phyloP scores from a whole-genome alignment of 1,140 invertebrate genomes.

The Lasaia peninsularis region DNA sequence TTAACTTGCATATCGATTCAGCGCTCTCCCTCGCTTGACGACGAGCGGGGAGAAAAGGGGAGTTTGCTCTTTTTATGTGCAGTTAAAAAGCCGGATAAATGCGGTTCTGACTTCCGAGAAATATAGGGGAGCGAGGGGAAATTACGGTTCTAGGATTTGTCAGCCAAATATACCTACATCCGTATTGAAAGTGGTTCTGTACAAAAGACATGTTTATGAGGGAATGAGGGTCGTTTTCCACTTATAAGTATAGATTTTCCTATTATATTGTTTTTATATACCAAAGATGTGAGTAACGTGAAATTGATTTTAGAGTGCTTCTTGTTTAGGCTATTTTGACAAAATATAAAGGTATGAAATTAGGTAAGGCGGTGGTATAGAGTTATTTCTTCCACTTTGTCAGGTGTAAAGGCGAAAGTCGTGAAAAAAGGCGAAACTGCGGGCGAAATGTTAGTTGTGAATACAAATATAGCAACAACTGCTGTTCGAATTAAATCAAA shows the following conservation, averaged over 20 bases:
- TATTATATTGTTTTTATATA: background rate
- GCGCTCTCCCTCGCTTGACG: slow-evolving; percentile 31
- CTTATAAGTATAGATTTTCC: background rate
- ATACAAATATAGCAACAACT: too few species aligned
- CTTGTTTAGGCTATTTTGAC: too few species aligned
- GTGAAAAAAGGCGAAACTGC: too few species aligned
- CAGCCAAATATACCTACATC: slow-evolving; percentile 11
- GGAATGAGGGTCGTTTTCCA: background rate
- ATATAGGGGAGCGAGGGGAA: slow-evolving; percentile 21
- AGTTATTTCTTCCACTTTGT: too few species aligned
- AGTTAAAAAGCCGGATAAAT: slow-evolving; percentile 46
- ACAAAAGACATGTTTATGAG: background rate
- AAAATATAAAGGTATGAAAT: too few species aligned
- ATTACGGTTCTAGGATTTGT: slow-evolving; percentile 23
- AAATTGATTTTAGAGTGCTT: background rate
- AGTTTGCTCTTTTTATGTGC: slow-evolving; percentile 47
- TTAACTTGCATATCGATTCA: slow-evolving; percentile 58
- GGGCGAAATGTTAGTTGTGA: too few species aligned
- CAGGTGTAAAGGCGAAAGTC: too few species aligned
- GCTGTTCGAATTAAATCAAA: too few species aligned
- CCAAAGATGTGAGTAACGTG: background rate
- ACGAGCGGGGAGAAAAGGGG: slow-evolving; percentile 23
- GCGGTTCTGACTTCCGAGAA: slow-evolving; percentile 44
- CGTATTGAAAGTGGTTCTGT: background rate
- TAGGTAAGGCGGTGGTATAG: too few species aligned